These are phyloP conservation scores for Drosophila anomelani DNA, from an alignment of 2,888 invertebrate genomes.

Conservation along the genomic window DNA sequence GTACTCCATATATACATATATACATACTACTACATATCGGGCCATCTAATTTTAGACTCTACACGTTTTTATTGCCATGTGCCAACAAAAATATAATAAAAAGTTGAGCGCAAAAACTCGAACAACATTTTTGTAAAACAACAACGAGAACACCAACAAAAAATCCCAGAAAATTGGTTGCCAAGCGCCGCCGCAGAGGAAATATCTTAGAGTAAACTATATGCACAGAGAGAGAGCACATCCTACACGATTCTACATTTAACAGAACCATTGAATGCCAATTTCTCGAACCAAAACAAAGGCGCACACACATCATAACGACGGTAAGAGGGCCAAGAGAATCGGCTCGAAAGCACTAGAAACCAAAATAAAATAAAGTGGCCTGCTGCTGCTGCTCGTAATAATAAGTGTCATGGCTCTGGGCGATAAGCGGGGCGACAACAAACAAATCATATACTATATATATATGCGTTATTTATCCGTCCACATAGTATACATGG, in stretches of 20 bases:
- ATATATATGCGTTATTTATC: constrained; percentile 16
- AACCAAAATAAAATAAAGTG: constrained; percentile 36
- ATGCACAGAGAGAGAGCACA: constrained; percentile 1
- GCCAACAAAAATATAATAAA: constrained; percentile 42
- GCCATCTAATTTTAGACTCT: constrained; percentile 41
- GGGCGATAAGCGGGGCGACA: constrained; percentile 44
- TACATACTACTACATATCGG: constrained; percentile 5
- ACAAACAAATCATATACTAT: constrained; percentile 30
- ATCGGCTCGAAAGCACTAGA: constrained; percentile 57
- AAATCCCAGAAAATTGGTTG: constrained; percentile 42
- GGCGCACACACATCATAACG: constrained; percentile 21
- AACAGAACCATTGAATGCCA: constrained; percentile 51
- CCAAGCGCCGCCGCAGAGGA: constrained; percentile 48
- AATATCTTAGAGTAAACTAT: constrained; percentile 16
- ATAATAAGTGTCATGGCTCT: constrained; percentile 43
- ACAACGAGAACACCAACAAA: not conserved
- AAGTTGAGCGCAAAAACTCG: constrained; percentile 17
- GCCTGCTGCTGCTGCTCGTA: constrained; percentile 19
- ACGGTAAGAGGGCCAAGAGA: constrained; percentile 6
- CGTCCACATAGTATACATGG: constrained; percentile 23
- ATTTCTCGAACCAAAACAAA: constrained; percentile 60
- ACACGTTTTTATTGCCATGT: constrained; percentile 67
- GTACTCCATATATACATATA: constrained; percentile 6
- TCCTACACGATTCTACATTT: constrained; percentile 27
- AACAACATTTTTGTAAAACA: constrained; percentile 18